These are phyloP conservation scores for Drosophila pandora DNA, from an alignment of 1,140 invertebrate genomes.

Conservation along the genomic window DNA sequence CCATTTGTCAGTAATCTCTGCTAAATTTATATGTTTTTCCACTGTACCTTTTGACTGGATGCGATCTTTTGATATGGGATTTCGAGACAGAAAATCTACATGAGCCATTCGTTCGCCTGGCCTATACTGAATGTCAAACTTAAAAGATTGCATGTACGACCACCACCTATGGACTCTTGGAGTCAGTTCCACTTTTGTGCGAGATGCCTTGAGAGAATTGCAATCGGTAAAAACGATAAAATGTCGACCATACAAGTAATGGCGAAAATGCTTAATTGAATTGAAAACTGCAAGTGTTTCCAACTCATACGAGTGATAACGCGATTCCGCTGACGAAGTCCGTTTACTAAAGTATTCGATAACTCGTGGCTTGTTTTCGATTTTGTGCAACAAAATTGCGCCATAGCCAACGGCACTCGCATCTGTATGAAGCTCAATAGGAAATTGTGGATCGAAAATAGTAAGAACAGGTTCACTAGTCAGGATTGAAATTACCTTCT, in stretches of 20 bases:
- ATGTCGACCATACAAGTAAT: background rate
- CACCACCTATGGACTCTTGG: background rate
- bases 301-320: background rate
- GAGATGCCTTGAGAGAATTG: background rate
- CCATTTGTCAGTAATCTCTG: background rate
- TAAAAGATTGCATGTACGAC: background rate
- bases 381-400: constrained; percentile 13
- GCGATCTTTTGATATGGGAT: constrained; percentile 4
- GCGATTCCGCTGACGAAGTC: background rate
- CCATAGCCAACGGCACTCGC: background rate
- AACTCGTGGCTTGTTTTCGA: background rate
- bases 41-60: background rate
- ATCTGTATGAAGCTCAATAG: constrained; percentile 23
- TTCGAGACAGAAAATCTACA: background rate
- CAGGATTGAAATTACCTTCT: constrained; percentile 13
- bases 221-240: background rate
- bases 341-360: constrained; percentile 2
- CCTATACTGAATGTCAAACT: constrained; percentile 1
- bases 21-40: constrained; percentile 3
- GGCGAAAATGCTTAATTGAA: background rate
- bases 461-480: constrained; percentile 22
- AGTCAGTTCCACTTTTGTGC: background rate
- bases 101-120: background rate
- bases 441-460: constrained; percentile 23
- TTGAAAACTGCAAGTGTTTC: background rate